Evolutionary conservation across 2,797 vertebrate species (phyloP), one percentile per base, ranked within the genome.

Genomic region (Manis pentadactyla): DNA sequence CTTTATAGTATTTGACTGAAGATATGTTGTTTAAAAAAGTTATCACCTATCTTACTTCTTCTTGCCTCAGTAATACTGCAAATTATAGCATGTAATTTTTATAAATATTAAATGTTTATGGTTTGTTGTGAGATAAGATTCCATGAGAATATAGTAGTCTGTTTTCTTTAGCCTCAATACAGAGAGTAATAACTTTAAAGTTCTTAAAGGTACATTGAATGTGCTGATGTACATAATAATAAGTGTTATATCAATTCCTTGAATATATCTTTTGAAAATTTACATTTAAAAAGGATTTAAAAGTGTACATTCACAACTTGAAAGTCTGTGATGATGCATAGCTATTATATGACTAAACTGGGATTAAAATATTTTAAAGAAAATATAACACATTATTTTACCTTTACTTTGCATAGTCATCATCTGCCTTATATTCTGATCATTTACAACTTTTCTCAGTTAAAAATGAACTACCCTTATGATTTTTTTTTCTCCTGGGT

Each of bases 331-430:
- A 59, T 23, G 7, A 89, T 31, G 10, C 1, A 31, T 46, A 90
- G 37, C 5, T 74, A 75, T 83, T 39, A 34, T 73, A 39, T 71
- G 74, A 64, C 25, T 93, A 31, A 87, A 81, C 34, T 57, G 2
- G 39, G 78, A 74, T 59, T 83, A 77, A 94, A 82, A 94, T 69
- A 53, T 37, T 78, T 85, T 71, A 2, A 64, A 93, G 46, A 37
- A 39, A 84, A 31, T n/a, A 37, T 14, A 51, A 8, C 3, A 12
- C 69, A 34, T 68, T 21, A 66, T 73, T 63, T 86, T 69, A 73
- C 15, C 69, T 84, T 75, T 74, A 3, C 18, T 93, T 79, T 82
- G 13, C 9, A 3, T 31, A n/a, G 34, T 91, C 10, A 31, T 86
- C 51, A 19, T 23, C 5, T 77, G 14, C 4, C 15, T 64, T n/a